phyloP scores from a whole-genome alignment of 2,888 invertebrate species.

The Pseudanteris insignis region DNA sequence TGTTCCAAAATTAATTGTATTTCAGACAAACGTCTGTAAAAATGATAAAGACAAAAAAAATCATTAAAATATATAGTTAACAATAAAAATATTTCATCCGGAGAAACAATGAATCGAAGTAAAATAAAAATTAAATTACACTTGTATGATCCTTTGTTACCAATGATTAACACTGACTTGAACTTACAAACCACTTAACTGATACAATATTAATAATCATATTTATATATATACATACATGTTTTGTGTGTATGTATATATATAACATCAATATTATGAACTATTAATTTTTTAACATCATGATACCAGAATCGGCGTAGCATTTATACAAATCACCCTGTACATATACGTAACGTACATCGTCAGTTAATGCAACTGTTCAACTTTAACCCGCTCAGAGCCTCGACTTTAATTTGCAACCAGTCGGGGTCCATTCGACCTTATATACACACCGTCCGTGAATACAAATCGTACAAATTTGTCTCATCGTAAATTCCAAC shows the following conservation, averaged over 20 bases:
- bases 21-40: conserved; percentile 29
- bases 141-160: conserved; percentile 27
- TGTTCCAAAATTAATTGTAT: conserved; percentile 33
- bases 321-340: conserved; percentile 56
- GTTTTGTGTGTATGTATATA: conserved; percentile 45
- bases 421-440: conserved; percentile 13
- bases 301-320: conserved; percentile 53
- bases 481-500: conserved; percentile 6
- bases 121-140: conserved; percentile 17
- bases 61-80: conserved; percentile 31
- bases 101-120: conserved; percentile 28
- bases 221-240: conserved; percentile 13
- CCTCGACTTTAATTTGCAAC: conserved; percentile 18
- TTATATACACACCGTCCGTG: conserved; percentile 24
- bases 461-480: conserved; percentile 24
- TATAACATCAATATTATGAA: conserved; percentile 59
- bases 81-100: conserved; percentile 36
- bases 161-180: conserved; percentile 24
- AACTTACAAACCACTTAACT: conserved; percentile 20
- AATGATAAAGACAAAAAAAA: conserved; percentile 24
- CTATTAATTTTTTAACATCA: conserved; percentile 58
- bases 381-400: conserved; percentile 55
- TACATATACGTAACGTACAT: conserved; percentile 61
- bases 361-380: conserved; percentile 62
- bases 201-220: conserved; percentile 9